Base-by-base conservation (phyloP, 2,888 invertebrate species). In the Limulus polyphemus region DNA sequence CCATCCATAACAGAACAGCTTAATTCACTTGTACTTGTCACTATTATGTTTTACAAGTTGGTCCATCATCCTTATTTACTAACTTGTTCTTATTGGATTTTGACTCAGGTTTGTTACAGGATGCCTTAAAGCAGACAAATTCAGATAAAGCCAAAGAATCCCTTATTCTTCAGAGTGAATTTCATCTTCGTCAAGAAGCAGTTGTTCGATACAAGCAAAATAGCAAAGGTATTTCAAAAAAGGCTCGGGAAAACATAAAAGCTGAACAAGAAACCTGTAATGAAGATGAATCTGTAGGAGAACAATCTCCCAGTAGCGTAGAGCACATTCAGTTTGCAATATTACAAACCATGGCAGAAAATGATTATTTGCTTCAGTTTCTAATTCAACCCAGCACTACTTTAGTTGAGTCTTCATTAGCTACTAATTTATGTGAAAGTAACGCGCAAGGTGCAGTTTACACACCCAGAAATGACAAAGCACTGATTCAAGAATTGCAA, bases 151-250 rank as follows among this genome's bases (percentile, higher is more conserved):
- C 54, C 11, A 54, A 54, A 54, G 54, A 54, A 54, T 54, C 54
- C 3, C 14, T 54, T 11, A 32, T 11, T 17, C 32, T 54, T 10
- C 54, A 54, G 14, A 11, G 32, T 14, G 17, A 54, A 32, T 54
- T 17, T 32, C 54, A 54, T 54, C 32, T 54, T 11, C 16, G 32
- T 11, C 54, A 54, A n/a, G 17, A 54, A 54, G 54, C 16, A 11
- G 32, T 54, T 54, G n/a, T 54, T 9, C 54, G 17, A 54, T 17
- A 17, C 54, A 54, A 54, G 32, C 54, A 54, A n/a, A 54, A 54
- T 13, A 16, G 54, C 32, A 2, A 32, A 1, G 7, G 32, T 32
- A 32, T 32, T 32, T 32, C 32, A 32, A 54, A 54, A 13, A 54
- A 54, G 9, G 54, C 54, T 32, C 16, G 32, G 32, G 13, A 54